A percentile compares a stretch with the other conserved stretches of the same genome.
Conservation (phyloP, 2,888 invertebrate species). For the Anodontia alba region DNA sequence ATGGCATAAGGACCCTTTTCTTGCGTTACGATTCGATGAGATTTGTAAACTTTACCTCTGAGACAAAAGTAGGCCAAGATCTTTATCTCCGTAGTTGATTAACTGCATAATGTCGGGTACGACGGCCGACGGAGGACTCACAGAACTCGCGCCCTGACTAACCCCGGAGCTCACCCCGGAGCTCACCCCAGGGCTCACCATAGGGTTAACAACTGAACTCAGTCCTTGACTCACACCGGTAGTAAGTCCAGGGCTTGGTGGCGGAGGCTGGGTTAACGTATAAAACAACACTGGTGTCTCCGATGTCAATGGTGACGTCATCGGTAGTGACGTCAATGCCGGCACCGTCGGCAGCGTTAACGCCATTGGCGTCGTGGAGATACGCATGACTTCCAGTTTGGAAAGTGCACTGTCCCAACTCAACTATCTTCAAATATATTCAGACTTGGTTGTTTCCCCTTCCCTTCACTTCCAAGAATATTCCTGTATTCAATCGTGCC, state of each 20-base stretch:
- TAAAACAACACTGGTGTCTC: slow-evolving; percentile 61
- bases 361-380: slow-evolving; percentile 57
- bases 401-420: not conserved
- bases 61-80: slow-evolving; percentile 74
- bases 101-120: slow-evolving; percentile 70
- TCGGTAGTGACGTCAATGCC: slow-evolving; percentile 37
- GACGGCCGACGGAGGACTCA: slow-evolving; percentile 46
- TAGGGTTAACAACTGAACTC: not conserved
- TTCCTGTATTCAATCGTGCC: too few species aligned
- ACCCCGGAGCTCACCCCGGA: slow-evolving; percentile 43
- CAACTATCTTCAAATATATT: not conserved
- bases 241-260: slow-evolving; percentile 51
- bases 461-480: too few species aligned
- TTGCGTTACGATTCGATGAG: too few species aligned
- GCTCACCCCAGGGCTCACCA: slow-evolving; percentile 26
- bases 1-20: too few species aligned
- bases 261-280: slow-evolving; percentile 62
- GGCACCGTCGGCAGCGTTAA: slow-evolving; percentile 26
- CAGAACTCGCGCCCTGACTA: slow-evolving; percentile 51
- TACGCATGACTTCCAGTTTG: slow-evolving; percentile 61
- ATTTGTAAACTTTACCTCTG: slow-evolving; percentile 72
- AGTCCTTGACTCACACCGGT: slow-evolving; percentile 28
- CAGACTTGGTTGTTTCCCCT: not conserved
- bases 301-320: slow-evolving; percentile 23
- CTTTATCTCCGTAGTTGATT: slow-evolving; percentile 74